A percentile compares a stretch with the other conserved stretches of the same genome.
Evolutionary conservation across 2,113 vertebrate genomes (phyloP).

Genomic region (Terrapene triunguis): DNA sequence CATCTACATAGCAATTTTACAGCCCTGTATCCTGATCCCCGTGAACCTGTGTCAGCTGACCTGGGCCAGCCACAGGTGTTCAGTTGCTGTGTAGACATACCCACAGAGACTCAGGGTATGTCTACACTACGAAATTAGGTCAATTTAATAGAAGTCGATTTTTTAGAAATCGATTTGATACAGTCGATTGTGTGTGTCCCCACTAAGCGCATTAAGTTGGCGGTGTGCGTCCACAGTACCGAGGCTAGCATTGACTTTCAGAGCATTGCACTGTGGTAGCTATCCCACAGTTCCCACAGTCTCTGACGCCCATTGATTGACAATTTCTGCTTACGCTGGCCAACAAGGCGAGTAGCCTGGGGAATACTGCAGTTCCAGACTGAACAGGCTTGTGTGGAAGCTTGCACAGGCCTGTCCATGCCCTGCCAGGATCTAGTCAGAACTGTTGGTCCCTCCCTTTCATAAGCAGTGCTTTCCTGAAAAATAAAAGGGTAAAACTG

Average conservation of each 20-base stretch:
- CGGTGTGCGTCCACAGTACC: no score
- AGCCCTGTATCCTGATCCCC: not conserved
- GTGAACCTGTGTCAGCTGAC: not conserved
- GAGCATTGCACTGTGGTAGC: no score
- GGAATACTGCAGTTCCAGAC: not conserved
- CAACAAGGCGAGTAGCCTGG: not conserved
- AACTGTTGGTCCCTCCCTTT: not conserved
- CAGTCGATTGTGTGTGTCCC: no score
- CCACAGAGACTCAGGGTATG: not conserved
- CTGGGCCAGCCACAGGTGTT: not conserved
- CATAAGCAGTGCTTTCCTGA: not conserved
- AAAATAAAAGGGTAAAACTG: not conserved
- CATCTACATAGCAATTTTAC: not conserved
- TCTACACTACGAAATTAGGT: no score
- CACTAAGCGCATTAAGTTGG: no score
- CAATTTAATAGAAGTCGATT: no score
- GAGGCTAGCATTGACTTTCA: no score
- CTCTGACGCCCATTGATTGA: not conserved
- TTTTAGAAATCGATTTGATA: no score
- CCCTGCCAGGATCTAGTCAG: not conserved
- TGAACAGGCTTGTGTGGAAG: not conserved
- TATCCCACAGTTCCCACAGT: no score
- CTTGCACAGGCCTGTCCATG: fast-evolving
- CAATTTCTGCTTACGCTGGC: not conserved
- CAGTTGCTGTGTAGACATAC: not conserved